Conservation (phyloP, 1,140 invertebrate species). For the Triops longicaudatus region DNA sequence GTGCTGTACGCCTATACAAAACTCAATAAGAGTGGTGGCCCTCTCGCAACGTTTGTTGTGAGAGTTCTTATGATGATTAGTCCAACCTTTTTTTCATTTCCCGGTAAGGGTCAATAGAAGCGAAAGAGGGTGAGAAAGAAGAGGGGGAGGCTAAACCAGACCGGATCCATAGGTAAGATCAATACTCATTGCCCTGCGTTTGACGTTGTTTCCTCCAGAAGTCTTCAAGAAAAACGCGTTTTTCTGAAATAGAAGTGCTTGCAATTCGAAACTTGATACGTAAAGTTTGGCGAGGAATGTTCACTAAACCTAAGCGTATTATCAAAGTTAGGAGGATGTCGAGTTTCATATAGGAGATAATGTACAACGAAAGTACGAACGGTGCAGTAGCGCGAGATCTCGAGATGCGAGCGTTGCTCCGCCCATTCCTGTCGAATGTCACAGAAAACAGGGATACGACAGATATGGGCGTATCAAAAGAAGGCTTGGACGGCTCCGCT, state of each 20-base stretch:
- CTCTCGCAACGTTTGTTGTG: too few relatives aligned
- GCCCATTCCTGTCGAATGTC: background rate
- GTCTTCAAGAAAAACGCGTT: background rate
- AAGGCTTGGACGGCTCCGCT: background rate
- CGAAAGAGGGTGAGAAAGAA: background rate
- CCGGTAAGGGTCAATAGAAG: background rate
- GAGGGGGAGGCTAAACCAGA: background rate
- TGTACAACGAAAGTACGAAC: background rate
- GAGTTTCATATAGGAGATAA: background rate
- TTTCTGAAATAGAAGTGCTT: background rate
- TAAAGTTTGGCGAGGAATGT: background rate
- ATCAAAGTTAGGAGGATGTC: background rate
- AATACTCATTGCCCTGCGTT: constrained; percentile 1
- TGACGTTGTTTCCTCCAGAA: background rate
- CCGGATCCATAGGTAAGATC: background rate
- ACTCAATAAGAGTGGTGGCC: too few relatives aligned
- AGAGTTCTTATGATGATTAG: too few relatives aligned
- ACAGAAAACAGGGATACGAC: background rate
- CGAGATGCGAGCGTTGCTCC: background rate
- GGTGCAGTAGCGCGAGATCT: background rate
- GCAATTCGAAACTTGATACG: too few relatives aligned
- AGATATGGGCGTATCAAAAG: background rate
- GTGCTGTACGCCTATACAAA: too few relatives aligned
- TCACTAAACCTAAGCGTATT: background rate
- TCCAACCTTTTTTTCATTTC: background rate